These are phyloP conservation scores for Musca domestica DNA, from an alignment of 1,140 invertebrate species.

Conservation along the genomic window DNA sequence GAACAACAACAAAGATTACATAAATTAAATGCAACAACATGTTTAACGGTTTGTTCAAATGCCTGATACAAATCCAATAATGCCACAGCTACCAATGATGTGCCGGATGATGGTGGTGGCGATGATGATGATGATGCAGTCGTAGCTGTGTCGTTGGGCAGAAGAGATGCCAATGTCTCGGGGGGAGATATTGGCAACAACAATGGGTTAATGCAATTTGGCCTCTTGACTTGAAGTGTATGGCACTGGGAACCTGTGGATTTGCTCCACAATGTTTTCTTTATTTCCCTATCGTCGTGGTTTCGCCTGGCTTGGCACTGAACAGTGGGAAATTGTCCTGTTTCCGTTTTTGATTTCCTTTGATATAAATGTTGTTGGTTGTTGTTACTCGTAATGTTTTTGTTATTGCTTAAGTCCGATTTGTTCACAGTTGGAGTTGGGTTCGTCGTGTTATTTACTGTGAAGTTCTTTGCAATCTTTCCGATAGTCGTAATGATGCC, in stretches of 20 bases:
- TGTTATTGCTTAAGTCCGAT: constrained; percentile 34
- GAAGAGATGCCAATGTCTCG: neutral
- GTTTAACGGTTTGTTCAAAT: neutral
- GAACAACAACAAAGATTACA: constrained; percentile 1
- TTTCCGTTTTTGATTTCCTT: neutral
- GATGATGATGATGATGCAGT: neutral
- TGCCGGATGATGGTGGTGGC: neutral
- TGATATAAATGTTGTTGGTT: constrained; percentile 3
- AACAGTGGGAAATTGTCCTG: too few relatives aligned
- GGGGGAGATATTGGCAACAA: constrained; percentile 26
- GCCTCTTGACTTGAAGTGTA: neutral
- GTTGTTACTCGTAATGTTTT: constrained; percentile 28
- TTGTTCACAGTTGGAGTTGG: constrained; percentile 63
- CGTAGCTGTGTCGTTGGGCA: neutral
- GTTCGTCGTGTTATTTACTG: constrained; percentile 10
- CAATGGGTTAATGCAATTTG: constrained; percentile 7
- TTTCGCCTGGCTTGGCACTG: too few relatives aligned
- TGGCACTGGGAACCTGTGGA: neutral
- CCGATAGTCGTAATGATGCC: neutral
- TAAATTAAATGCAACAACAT: constrained; percentile 13
- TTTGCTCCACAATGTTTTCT: too few relatives aligned
- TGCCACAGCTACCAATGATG: constrained; percentile 12
- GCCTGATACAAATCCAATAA: neutral
- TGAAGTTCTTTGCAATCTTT: neutral
- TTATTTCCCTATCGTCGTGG: too few relatives aligned